Conservation (phyloP, 2,113 vertebrate genomes). For the Pollachius pollachius region DNA sequence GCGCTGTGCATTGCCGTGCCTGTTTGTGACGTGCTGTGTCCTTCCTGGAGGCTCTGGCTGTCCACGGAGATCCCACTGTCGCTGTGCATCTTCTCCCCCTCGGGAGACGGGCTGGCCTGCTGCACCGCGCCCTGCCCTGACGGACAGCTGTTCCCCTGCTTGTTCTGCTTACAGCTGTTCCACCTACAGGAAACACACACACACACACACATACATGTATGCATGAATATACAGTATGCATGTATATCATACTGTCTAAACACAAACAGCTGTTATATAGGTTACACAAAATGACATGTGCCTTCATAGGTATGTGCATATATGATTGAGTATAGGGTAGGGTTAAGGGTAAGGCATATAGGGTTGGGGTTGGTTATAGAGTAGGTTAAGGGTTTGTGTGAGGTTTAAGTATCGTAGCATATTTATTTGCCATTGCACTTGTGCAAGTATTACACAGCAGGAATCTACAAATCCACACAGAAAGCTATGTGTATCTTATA, state of each 20-base stretch:
- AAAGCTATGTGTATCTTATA: too few relatives aligned
- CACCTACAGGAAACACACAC: constrained; percentile 72
- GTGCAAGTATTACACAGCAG: too few relatives aligned
- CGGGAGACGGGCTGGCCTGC: constrained; percentile 89
- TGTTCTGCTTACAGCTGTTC: constrained; percentile 97
- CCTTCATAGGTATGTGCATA: too few relatives aligned
- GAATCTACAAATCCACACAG: too few relatives aligned
- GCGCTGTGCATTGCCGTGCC: constrained; percentile 38
- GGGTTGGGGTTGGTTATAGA: too few relatives aligned
- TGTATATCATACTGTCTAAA: neutral
- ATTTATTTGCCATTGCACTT: too few relatives aligned
- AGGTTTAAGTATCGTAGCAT: too few relatives aligned
- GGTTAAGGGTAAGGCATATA: too few relatives aligned
- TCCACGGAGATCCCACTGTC: constrained; percentile 97
- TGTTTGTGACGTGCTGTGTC: constrained; percentile 80
- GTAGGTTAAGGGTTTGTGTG: too few relatives aligned
- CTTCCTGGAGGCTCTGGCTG: constrained; percentile 92
- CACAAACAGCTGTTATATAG: too few relatives aligned
- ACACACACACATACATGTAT: neutral
- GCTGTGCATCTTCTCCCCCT: constrained; percentile 96
- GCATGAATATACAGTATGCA: neutral
- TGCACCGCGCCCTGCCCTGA: constrained; percentile 70
- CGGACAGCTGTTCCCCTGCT: constrained; percentile 88
- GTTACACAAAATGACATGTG: too few relatives aligned
- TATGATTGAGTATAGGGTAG: too few relatives aligned